Percentiles rank a stretch among this genome's conserved stretches.
phyloP scores from a whole-genome alignment of 2,888 invertebrate genomes.

The Aporophyla nigra region DNA sequence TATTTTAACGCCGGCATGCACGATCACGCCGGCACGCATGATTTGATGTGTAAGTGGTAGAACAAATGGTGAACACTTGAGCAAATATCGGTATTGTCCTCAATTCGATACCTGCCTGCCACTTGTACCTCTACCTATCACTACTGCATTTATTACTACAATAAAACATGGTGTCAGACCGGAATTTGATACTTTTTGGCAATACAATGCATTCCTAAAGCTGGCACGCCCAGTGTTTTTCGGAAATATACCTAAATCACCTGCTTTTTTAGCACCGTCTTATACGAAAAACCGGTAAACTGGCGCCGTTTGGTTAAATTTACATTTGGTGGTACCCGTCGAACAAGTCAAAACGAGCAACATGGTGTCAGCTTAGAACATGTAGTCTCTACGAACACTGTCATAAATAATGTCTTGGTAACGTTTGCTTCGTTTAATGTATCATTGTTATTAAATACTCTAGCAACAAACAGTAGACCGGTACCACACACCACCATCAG shows the following conservation, averaged over 20 bases:
- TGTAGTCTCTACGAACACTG: not conserved
- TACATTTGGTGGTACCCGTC: slow-evolving; percentile 44
- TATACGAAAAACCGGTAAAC: slow-evolving; percentile 51
- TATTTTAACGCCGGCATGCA: too few relatives aligned
- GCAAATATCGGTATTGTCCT: slow-evolving; percentile 82
- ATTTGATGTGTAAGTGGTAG: slow-evolving; percentile 74
- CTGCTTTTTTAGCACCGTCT: slow-evolving; percentile 33
- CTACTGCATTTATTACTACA: slow-evolving; percentile 51
- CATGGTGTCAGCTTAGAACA: slow-evolving; percentile 1
- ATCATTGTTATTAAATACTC: slow-evolving; percentile 17
- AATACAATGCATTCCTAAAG: slow-evolving; percentile 35
- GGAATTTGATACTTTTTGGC: slow-evolving; percentile 23
- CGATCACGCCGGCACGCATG: not conserved
- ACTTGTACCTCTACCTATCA: slow-evolving; percentile 29
- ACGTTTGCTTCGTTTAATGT: slow-evolving; percentile 2
- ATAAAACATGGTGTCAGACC: slow-evolving; percentile 19
- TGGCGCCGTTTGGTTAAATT: slow-evolving; percentile 48
- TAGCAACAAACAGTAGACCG: not conserved
- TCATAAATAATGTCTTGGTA: not conserved
- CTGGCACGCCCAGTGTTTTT: slow-evolving; percentile 18
- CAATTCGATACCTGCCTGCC: slow-evolving; percentile 67
- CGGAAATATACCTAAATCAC: slow-evolving; percentile 32
- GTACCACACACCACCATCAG: slow-evolving; percentile 1
- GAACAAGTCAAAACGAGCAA: slow-evolving; percentile 15
- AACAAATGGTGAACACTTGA: slow-evolving; percentile 78